Conservation (phyloP, 2,888 invertebrate species). For the Selenia dentaria region DNA sequence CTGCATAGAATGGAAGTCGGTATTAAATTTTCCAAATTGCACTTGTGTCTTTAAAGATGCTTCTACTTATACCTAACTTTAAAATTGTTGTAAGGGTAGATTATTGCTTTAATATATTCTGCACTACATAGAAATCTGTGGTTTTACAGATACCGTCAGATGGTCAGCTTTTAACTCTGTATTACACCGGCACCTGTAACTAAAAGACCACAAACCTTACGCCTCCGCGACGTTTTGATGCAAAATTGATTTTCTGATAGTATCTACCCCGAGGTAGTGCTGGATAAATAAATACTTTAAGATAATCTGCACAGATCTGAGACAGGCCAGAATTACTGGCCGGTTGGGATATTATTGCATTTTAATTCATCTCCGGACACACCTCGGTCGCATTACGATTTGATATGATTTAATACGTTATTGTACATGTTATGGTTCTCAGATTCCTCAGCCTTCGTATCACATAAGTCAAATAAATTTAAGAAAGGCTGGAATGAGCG, state of each 20-base stretch:
- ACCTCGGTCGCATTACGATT: conserved; percentile 73
- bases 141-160: no score
- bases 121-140: no score
- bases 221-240: conserved; percentile 76
- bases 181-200: conserved; percentile 63
- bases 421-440: conserved; percentile 60
- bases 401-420: conserved; percentile 76
- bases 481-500: conserved; percentile 56
- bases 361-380: conserved; percentile 76
- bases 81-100: no score
- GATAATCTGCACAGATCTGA: conserved; percentile 76
- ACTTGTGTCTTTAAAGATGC: no score
- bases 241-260: conserved; percentile 82
- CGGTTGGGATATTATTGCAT: conserved; percentile 77
- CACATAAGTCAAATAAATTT: conserved; percentile 65
- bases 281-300: conserved; percentile 83
- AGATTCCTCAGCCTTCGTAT: conserved; percentile 35
- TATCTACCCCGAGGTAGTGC: conserved; percentile 77
- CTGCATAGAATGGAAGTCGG: no score
- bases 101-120: no score
- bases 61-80: no score
- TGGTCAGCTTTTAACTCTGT: no score
- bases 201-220: conserved; percentile 67
- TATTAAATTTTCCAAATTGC: no score
- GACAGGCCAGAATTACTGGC: conserved; percentile 77